These are phyloP conservation scores for Astatoreochromis straeleni DNA, from an alignment of 2,113 vertebrate genomes.

Conservation along the genomic window DNA sequence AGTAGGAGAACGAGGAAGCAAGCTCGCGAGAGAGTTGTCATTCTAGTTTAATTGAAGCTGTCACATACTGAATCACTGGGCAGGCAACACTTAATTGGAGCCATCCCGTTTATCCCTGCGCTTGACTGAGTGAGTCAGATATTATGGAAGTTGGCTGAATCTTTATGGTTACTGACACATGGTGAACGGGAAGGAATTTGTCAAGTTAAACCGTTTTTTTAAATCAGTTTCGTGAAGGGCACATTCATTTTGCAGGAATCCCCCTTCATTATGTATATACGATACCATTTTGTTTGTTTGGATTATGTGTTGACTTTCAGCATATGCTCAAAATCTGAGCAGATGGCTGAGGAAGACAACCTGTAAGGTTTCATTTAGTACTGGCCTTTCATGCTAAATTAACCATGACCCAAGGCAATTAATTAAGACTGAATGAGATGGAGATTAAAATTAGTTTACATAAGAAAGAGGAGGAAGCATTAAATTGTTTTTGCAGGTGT, in stretches of 20 bases:
- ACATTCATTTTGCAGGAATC: not conserved
- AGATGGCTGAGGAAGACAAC: not conserved
- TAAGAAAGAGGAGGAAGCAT: conserved; percentile 9
- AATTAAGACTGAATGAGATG: conserved; percentile 43
- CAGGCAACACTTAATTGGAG: conserved; percentile 44
- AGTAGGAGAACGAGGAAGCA: not conserved
- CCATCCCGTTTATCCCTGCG: conserved; percentile 1
- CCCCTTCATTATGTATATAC: not conserved
- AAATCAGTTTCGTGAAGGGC: not conserved
- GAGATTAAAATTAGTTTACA: conserved; percentile 34
- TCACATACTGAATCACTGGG: conserved; percentile 18
- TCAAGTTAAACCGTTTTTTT: not conserved
- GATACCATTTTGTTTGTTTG: not conserved
- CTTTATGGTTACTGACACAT: conserved; percentile 2
- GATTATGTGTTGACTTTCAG: not conserved
- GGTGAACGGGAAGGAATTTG: not conserved
- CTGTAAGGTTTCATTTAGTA: not conserved
- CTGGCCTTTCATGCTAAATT: not conserved
- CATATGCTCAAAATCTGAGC: not conserved
- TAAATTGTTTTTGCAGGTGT: conserved; percentile 5
- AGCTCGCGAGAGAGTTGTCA: conserved; percentile 7
- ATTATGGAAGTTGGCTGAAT: not conserved
- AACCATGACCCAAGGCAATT: conserved; percentile 25
- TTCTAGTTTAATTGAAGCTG: conserved; percentile 49
- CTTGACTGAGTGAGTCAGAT: conserved; percentile 14